A percentile compares a stretch with the other conserved stretches of the same genome.
Conservation (phyloP, 2,888 invertebrate genomes). For the Actias luna region DNA sequence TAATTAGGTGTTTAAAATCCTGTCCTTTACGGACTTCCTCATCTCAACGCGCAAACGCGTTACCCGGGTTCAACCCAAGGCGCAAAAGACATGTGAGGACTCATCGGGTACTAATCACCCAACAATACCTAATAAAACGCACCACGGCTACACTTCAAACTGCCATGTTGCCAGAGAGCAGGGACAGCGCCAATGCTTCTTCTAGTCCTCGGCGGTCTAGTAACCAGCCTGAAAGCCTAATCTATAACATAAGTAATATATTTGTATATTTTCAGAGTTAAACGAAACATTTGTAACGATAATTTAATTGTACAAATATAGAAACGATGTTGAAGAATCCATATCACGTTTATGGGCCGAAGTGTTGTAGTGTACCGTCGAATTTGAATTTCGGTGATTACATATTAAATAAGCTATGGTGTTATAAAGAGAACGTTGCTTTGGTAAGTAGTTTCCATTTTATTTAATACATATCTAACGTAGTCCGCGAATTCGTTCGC, state of each 20-base stretch:
- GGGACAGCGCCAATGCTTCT: too few species aligned
- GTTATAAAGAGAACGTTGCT: constrained; percentile 36
- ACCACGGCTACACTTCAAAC: too few species aligned
- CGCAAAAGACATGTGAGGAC: too few species aligned
- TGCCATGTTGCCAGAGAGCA: too few species aligned
- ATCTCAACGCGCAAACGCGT: too few species aligned
- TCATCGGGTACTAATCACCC: too few species aligned
- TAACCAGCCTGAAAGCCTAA: not conserved
- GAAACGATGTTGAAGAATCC: constrained; percentile 56
- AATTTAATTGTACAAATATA: not conserved
- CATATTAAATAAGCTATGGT: constrained; percentile 44
- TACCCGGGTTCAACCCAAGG: too few species aligned
- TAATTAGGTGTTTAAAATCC: too few species aligned
- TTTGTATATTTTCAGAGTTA: not conserved
- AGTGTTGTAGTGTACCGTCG: constrained; percentile 40
- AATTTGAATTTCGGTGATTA: constrained; percentile 56
- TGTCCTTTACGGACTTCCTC: too few species aligned
- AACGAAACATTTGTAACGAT: not conserved
- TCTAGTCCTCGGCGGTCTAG: too few species aligned
- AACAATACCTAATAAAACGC: too few species aligned
- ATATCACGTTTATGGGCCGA: constrained; percentile 52
- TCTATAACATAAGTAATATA: not conserved
- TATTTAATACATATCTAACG: not conserved
- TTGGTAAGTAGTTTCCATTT: constrained; percentile 43
- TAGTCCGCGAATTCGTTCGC: not conserved